phyloP scores from a whole-genome alignment of 2,888 invertebrate genomes.

The Heliconius sara region DNA sequence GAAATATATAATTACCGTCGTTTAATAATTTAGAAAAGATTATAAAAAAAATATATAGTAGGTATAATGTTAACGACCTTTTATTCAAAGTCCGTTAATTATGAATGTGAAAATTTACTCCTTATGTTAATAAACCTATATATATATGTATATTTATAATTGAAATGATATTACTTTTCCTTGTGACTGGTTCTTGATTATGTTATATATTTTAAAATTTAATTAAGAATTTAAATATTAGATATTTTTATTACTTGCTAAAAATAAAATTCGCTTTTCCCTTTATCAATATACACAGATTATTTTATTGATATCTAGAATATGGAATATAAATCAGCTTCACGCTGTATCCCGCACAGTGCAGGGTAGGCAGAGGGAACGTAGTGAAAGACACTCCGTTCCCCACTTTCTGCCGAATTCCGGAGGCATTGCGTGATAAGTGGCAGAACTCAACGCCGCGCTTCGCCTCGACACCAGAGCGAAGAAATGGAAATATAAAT shows the following conservation, averaged over 20 bases:
- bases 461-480: no score
- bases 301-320: no score
- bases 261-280: neutral
- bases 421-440: no score
- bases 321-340: no score
- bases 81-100: neutral
- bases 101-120: neutral
- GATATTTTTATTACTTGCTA: neutral
- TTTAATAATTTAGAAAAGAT: neutral
- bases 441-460: no score
- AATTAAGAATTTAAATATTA: neutral
- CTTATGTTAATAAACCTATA: neutral
- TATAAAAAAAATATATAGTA: neutral
- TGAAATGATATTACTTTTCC: neutral
- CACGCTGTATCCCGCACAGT: no score
- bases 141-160: neutral
- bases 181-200: neutral
- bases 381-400: no score
- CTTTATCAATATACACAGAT: no score
- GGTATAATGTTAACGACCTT: neutral
- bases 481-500: no score
- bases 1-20: neutral
- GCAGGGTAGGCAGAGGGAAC: no score
- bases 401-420: no score
- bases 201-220: neutral